Conservation (phyloP, 2,797 vertebrate species). For the Esox masquinongy region DNA sequence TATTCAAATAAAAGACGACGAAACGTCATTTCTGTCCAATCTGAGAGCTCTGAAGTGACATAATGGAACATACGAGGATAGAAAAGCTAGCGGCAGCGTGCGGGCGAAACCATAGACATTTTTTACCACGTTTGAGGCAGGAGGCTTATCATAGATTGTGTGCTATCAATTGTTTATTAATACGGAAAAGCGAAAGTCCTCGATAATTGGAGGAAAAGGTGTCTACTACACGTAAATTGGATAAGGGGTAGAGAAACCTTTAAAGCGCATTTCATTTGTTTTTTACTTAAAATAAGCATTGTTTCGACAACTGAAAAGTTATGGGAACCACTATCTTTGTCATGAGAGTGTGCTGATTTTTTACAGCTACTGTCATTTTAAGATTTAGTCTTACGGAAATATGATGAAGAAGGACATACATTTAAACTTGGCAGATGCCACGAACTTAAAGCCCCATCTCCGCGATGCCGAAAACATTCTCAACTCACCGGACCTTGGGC, state of each 20-base stretch:
- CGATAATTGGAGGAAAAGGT: neutral
- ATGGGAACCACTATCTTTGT: constrained; percentile 60
- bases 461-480: constrained; percentile 79
- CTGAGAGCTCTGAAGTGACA: constrained; percentile 77
- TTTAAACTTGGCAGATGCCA: constrained; percentile 79
- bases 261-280: neutral
- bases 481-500: constrained; percentile 83
- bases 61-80: constrained; percentile 79
- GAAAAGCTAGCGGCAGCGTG: constrained; percentile 68
- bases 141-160: neutral
- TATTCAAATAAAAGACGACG: constrained; percentile 69
- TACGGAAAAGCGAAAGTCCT: neutral
- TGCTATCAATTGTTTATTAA: neutral
- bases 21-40: constrained; percentile 83
- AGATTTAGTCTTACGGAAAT: constrained; percentile 33
- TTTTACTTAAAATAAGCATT: neutral
- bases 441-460: constrained; percentile 81
- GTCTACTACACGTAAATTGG: neutral
- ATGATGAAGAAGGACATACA: constrained; percentile 93
- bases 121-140: neutral
- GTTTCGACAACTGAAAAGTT: neutral
- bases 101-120: constrained; percentile 46
- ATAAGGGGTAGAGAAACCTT: neutral
- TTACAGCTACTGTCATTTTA: constrained; percentile 19
- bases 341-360: constrained; percentile 76